Conservation (phyloP, 2,797 vertebrate genomes). For the Forpus xanthops region DNA sequence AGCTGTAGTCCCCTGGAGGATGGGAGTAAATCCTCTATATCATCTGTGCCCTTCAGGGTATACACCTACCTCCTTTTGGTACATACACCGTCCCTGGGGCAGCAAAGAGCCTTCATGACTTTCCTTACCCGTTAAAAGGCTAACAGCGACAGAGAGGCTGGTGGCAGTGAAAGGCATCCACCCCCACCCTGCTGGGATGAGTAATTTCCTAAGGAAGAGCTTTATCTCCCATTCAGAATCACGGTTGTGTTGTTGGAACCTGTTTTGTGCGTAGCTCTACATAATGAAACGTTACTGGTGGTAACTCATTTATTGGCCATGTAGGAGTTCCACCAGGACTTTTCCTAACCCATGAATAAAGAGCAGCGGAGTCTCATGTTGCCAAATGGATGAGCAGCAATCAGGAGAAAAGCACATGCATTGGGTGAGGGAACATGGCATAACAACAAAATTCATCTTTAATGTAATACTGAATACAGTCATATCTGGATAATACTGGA, state of each 20-base stretch:
- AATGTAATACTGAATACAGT: fast-evolving
- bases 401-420: neutral
- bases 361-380: neutral
- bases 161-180: neutral
- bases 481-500: neutral
- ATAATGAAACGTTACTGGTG: neutral
- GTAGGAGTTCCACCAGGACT: neutral
- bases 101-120: fast-evolving
- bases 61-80: neutral
- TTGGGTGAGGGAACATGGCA: neutral
- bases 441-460: neutral
- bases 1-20: neutral
- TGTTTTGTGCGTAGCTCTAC: neutral
- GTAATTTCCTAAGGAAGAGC: neutral
- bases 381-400: neutral
- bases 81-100: fast-evolving
- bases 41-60: fast-evolving
- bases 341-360: neutral
- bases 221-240: neutral
- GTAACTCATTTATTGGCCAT: neutral
- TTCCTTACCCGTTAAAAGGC: neutral
- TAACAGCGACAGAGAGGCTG: neutral
- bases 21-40: neutral
- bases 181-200: fast-evolving
- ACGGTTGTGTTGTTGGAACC: neutral